Conservation (phyloP, 2,888 invertebrate genomes). For the Archips xylosteana region DNA sequence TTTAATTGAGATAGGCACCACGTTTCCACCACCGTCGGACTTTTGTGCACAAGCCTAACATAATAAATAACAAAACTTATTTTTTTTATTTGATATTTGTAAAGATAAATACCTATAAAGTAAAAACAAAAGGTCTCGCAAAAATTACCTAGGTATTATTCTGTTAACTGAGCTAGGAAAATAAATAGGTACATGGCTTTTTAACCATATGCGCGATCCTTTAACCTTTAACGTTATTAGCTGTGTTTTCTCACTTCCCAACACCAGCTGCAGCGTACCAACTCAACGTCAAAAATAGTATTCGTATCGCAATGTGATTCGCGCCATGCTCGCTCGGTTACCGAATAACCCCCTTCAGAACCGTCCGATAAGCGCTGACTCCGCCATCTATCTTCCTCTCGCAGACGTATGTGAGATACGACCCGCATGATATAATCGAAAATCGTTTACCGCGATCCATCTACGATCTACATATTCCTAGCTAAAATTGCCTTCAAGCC, state of each 20-base stretch:
- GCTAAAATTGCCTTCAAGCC: slow-evolving; percentile 64
- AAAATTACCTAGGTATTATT: too few species aligned
- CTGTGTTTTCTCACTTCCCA: too few species aligned
- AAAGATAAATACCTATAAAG: too few species aligned
- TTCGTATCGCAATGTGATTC: slow-evolving; percentile 22
- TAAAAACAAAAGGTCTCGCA: too few species aligned
- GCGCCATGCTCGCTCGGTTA: slow-evolving; percentile 19
- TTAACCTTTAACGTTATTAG: too few species aligned
- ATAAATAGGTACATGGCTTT: too few species aligned
- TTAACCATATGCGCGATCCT: too few species aligned
- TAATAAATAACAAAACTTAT: neutral
- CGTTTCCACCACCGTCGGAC: neutral
- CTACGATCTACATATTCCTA: slow-evolving; percentile 51
- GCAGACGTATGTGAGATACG: slow-evolving; percentile 42
- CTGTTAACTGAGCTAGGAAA: too few species aligned
- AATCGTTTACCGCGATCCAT: slow-evolving; percentile 53
- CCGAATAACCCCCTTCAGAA: slow-evolving; percentile 42
- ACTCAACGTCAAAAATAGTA: slow-evolving; percentile 12
- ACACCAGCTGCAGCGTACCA: too few species aligned
- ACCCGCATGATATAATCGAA: slow-evolving; percentile 60
- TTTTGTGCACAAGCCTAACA: neutral
- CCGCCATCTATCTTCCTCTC: slow-evolving; percentile 64
- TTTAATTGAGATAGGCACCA: too few species aligned
- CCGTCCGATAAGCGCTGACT: slow-evolving; percentile 75
- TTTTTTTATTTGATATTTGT: too few species aligned